Evolutionary conservation across 1,140 invertebrate species (phyloP), one percentile per base, ranked within the genome.

Genomic region (Parasteatoda tepidariorum): DNA sequence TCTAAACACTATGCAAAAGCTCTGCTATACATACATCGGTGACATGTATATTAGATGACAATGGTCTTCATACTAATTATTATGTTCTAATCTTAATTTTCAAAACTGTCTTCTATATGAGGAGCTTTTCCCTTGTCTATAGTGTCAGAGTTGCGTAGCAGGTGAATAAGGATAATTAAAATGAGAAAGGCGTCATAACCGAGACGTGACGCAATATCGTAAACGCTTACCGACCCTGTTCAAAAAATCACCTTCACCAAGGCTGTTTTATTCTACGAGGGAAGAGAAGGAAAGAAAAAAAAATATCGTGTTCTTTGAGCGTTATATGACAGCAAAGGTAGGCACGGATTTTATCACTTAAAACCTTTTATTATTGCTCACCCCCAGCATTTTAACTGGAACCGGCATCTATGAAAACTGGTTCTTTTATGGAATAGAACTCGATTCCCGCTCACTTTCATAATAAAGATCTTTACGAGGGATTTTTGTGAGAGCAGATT

Each of bases 381-480:
- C 11, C 30, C 48, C 48, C 22, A 71, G 18, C 68, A 71, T 71
- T n/a, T n/a, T 57, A 71, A 57, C n/a, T 48, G 38, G 1, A 55
- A 48, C 30, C 30, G 28, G 28, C 28, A 7, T 28, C 15, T 31
- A 30, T 55, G 48, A 71, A 31, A 71, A 71, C 28, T 55, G 66
- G n/a, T 28, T 41, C 33, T 30, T 68, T 68, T 24, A 38, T 68
- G 38, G 24, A 26, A 26, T 34, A 11, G 6, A 24, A 30, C 3
- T 28, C 15, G 28, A 31, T 28, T n/a, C 33, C 5, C 28, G 30
- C 61, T 15, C 5, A 13, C 13, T 15, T 2, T 5, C 26, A 15
- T 55, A 71, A 71, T 71, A 71, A 71, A 71, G 68, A 71, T 31
- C n/a, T 54, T 71, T 71, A 57, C 33, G 48, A n/a, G 5, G 30